Evolutionary conservation across 2,113 vertebrate species (phyloP).

Genomic region (Halcyon malimbica): DNA sequence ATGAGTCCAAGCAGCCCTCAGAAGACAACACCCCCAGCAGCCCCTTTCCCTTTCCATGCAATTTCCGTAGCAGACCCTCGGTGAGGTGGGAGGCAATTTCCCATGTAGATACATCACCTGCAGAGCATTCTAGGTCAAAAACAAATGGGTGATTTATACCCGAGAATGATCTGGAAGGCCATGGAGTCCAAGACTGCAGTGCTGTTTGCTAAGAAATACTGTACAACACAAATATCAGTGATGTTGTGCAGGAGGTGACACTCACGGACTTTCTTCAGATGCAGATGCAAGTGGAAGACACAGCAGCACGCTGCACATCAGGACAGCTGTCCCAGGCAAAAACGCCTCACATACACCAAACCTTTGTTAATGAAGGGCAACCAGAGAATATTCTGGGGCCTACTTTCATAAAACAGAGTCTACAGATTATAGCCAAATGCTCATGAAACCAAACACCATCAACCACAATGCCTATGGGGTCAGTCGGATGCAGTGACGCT

Average conservation of each 20-base stretch:
- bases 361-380: neutral
- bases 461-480: neutral
- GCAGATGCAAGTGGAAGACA: neutral
- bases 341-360: neutral
- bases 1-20: neutral
- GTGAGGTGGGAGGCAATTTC: neutral
- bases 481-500: neutral
- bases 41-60: neutral
- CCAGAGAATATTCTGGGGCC: neutral
- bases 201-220: neutral
- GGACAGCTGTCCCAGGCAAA: neutral
- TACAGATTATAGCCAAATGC: neutral
- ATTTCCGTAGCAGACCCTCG: neutral
- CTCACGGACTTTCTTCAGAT: neutral
- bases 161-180: neutral
- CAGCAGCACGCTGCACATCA: neutral
- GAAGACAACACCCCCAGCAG: neutral
- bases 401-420: neutral
- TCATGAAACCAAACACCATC: neutral
- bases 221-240: neutral
- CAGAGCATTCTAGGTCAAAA: neutral
- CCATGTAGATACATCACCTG: neutral
- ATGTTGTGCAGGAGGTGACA: neutral
- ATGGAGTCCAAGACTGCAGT: neutral
- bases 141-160: neutral